A percentile compares a stretch with the other conserved stretches of the same genome.
Evolutionary conservation across 2,113 vertebrate genomes (phyloP).

Genomic region (Panthera tigris): DNA sequence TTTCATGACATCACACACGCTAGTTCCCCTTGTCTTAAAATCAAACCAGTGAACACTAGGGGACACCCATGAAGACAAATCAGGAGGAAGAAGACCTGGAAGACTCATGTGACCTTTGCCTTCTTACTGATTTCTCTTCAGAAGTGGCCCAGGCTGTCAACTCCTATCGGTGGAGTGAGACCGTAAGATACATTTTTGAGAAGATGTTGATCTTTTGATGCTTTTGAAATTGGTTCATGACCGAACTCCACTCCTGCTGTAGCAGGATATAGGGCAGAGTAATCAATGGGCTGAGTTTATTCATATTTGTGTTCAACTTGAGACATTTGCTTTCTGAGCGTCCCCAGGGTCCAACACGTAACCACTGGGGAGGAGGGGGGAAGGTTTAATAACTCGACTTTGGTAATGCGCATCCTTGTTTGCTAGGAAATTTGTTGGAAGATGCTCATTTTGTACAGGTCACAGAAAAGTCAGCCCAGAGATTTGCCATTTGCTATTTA

Average conservation of each 20-base stretch:
- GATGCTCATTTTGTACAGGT: constrained; percentile 38
- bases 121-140: background rate
- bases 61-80: background rate
- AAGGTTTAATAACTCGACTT: background rate
- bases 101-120: background rate
- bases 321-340: background rate
- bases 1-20: background rate
- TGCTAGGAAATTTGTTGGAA: constrained; percentile 23
- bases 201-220: background rate
- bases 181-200: background rate
- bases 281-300: background rate
- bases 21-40: constrained; percentile 37
- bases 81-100: background rate
- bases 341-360: background rate
- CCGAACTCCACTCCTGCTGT: background rate
- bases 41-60: background rate
- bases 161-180: background rate
- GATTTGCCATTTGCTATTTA: constrained; percentile 22
- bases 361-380: background rate
- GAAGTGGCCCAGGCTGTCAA: background rate
- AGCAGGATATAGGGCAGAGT: background rate
- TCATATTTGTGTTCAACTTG: background rate
- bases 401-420: background rate
- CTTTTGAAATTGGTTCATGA: background rate
- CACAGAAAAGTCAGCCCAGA: background rate